A percentile compares a stretch with the other conserved stretches of the same genome.
These are phyloP conservation scores for Bambusicola thoracicus DNA, from an alignment of 2,113 vertebrate species.

Conservation along the genomic window DNA sequence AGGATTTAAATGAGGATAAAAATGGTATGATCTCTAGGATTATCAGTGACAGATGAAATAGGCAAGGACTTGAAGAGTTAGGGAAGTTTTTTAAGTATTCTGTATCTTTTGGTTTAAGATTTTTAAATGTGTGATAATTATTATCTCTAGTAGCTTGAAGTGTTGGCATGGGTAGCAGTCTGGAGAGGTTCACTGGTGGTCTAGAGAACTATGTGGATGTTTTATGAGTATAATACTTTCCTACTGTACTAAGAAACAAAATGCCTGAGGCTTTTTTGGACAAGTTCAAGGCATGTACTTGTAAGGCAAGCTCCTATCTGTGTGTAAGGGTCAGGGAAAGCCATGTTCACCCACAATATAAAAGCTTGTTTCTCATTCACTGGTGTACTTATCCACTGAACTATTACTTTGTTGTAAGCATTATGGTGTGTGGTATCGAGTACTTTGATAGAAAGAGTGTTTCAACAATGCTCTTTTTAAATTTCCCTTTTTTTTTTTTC, in stretches of 20 bases:
- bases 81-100: background rate
- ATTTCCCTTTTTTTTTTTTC: background rate
- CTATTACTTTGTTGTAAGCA: background rate
- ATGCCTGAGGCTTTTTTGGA: background rate
- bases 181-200: background rate
- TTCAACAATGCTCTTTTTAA: background rate
- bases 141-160: background rate
- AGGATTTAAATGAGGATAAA: slow-evolving; percentile 31
- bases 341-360: background rate
- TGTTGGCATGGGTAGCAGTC: background rate
- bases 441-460: background rate
- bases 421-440: background rate
- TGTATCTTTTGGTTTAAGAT: background rate
- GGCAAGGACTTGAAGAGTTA: background rate
- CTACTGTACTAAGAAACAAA: background rate
- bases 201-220: background rate
- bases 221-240: background rate
- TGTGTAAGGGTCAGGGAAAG: background rate
- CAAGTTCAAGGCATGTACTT: background rate
- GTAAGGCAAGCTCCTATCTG: background rate
- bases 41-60: background rate
- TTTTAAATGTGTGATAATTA: background rate
- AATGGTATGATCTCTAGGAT: slow-evolving; percentile 1
- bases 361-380: background rate
- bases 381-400: background rate